Conservation (phyloP, 2,888 invertebrate genomes). For the Empis livida region DNA sequence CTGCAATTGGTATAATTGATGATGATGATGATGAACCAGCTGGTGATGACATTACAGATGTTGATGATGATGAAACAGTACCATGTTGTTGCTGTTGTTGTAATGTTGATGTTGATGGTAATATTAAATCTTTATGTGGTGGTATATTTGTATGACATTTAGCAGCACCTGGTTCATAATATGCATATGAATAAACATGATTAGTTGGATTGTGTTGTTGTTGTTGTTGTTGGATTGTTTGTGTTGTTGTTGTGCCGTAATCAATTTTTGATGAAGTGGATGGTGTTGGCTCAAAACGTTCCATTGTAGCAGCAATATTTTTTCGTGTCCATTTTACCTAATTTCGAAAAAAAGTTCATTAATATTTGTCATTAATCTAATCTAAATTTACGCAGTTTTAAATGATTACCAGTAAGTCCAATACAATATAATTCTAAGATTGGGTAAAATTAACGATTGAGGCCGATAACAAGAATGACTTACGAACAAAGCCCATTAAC, state of each 20-base stretch:
- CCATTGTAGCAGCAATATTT: conserved; percentile 52
- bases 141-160: conserved; percentile 51
- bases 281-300: conserved; percentile 44
- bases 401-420: no score
- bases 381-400: no score
- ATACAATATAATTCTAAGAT: no score
- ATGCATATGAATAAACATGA: conserved; percentile 69
- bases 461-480: no score
- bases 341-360: no score
- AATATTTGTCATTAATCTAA: no score
- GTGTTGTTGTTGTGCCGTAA: conserved; percentile 18
- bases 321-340: conserved; percentile 48
- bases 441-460: no score
- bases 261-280: conserved; percentile 19
- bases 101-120: conserved; percentile 1
- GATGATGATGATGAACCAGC: not conserved
- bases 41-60: not conserved
- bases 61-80: conserved; percentile 9
- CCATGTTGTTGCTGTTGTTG: not conserved
- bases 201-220: conserved; percentile 23
- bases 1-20: conserved; percentile 17
- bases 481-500: no score
- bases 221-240: conserved; percentile 1
- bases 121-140: conserved; percentile 36
- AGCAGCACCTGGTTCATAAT: conserved; percentile 58